Evolutionary conservation across 2,113 vertebrate genomes (phyloP).

Genomic region (Sarotherodon lohbergeri): DNA sequence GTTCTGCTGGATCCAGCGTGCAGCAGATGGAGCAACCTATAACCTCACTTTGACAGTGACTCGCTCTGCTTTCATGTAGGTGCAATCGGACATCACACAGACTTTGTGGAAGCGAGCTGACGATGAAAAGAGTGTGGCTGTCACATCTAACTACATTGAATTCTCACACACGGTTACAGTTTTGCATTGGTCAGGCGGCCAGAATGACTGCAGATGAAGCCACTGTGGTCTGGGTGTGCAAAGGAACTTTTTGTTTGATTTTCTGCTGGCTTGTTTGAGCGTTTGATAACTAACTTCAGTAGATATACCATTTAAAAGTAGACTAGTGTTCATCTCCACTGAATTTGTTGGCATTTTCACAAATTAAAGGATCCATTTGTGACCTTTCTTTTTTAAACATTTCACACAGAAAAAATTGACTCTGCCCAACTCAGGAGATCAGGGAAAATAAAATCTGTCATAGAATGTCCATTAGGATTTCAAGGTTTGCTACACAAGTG

Average conservation of each 20-base stretch:
- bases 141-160: background rate
- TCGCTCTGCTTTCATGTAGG: background rate
- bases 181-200: background rate
- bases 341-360: background rate
- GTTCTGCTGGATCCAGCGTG: background rate
- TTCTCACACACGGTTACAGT: background rate
- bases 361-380: background rate
- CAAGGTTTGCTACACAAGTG: background rate
- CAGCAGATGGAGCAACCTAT: background rate
- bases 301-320: background rate
- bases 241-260: background rate
- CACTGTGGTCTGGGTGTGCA: accelerated
- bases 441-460: background rate
- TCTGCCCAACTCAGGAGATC: background rate
- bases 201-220: background rate
- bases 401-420: background rate
- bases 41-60: background rate
- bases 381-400: background rate
- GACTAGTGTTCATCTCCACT: background rate
- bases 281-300: background rate
- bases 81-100: background rate
- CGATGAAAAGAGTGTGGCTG: background rate
- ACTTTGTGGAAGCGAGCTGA: background rate
- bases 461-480: background rate
- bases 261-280: accelerated